phyloP scores from a whole-genome alignment of 1,140 invertebrate species.

The Tenebrio molitor region DNA sequence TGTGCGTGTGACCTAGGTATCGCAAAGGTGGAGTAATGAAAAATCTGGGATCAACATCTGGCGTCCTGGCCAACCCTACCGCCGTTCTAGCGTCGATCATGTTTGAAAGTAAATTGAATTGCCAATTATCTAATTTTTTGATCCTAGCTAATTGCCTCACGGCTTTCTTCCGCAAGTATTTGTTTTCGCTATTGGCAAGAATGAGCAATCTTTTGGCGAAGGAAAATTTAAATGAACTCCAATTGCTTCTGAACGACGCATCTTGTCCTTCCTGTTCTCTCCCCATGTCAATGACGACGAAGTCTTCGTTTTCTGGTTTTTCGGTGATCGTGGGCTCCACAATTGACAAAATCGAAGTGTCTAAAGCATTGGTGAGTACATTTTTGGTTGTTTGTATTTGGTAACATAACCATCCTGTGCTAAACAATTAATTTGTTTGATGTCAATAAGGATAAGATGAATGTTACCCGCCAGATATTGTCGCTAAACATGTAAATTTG shows the following conservation, averaged over 20 bases:
- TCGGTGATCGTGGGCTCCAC: slow-evolving; percentile 50
- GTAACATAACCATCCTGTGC: slow-evolving; percentile 60
- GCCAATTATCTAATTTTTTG: slow-evolving; percentile 69
- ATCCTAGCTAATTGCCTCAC: slow-evolving; percentile 65
- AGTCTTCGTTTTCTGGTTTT: slow-evolving; percentile 42
- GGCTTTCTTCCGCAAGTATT: slow-evolving; percentile 66
- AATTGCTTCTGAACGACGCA: slow-evolving; percentile 49
- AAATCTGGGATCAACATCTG: slow-evolving; percentile 71
- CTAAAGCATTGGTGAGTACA: slow-evolving; percentile 61
- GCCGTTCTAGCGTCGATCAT: slow-evolving; percentile 76
- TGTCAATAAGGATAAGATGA: background rate
- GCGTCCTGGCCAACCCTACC: slow-evolving; percentile 72
- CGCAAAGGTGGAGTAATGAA: slow-evolving; percentile 76
- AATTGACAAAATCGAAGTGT: slow-evolving; percentile 58
- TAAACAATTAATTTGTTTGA: slow-evolving; percentile 48
- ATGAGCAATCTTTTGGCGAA: slow-evolving; percentile 68
- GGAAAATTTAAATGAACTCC: slow-evolving; percentile 68
- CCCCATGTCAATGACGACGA: slow-evolving; percentile 50
- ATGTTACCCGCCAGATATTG: slow-evolving; percentile 6
- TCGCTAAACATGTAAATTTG: slow-evolving; percentile 20
- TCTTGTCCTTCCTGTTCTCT: slow-evolving; percentile 40
- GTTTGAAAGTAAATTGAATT: slow-evolving; percentile 75
- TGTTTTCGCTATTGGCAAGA: slow-evolving; percentile 65
- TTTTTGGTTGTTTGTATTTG: slow-evolving; percentile 60
- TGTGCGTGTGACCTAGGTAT: slow-evolving; percentile 66